Evolutionary conservation across 1,140 invertebrate genomes (phyloP).

Genomic region (Ostrea edulis): DNA sequence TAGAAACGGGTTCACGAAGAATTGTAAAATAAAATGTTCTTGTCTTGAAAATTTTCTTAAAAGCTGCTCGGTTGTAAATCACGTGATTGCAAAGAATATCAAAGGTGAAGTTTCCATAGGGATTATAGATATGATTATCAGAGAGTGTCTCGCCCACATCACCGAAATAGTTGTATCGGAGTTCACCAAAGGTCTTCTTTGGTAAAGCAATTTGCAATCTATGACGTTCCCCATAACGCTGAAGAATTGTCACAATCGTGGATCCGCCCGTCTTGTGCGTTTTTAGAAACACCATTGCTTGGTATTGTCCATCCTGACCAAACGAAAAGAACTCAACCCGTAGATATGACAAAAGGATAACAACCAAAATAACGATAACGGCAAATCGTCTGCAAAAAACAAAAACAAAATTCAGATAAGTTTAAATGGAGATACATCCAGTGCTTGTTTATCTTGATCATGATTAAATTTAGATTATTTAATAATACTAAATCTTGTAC

Average conservation of each 20-base stretch:
- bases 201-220: slow-evolving; percentile 49
- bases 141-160: neutral
- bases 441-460: too few species aligned
- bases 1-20: slow-evolving; percentile 59
- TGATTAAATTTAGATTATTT: too few species aligned
- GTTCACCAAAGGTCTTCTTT: slow-evolving; percentile 5
- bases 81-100: slow-evolving; percentile 61
- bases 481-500: too few species aligned
- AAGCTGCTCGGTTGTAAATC: slow-evolving; percentile 56
- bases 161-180: slow-evolving; percentile 22
- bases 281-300: slow-evolving; percentile 47
- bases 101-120: slow-evolving; percentile 27
- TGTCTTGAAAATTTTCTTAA: slow-evolving; percentile 51
- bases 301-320: neutral
- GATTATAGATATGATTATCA: slow-evolving; percentile 37
- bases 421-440: too few species aligned
- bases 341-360: neutral
- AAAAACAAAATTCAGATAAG: neutral
- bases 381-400: neutral
- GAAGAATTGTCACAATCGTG: slow-evolving; percentile 48
- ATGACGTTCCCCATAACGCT: slow-evolving; percentile 38
- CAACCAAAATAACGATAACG: neutral
- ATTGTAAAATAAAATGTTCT: slow-evolving; percentile 60
- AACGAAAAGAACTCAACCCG: neutral
- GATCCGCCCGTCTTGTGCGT: slow-evolving; percentile 52